Conservation (phyloP, 37 sponge, comb jelly and placozoan genomes). For the Crambe crambe region DNA sequence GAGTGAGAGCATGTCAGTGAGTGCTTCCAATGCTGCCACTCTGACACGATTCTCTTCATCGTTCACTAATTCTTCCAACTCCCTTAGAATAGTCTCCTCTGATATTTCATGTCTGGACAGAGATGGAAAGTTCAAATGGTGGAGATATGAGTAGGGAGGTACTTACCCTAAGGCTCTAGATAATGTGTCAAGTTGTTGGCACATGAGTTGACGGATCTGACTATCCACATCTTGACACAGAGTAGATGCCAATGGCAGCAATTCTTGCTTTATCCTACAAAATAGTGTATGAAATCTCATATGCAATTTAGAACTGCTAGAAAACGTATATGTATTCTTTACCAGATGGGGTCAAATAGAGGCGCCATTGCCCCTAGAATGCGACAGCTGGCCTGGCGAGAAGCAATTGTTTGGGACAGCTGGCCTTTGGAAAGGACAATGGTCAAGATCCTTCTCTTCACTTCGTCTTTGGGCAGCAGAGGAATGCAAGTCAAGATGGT, state of each 20-base stretch:
- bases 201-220: conserved; percentile 54
- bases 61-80: conserved; percentile 40
- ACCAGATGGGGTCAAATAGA: conserved; percentile 71
- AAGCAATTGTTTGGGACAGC: conserved; percentile 59
- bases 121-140: background rate
- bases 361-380: conserved; percentile 48
- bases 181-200: conserved; percentile 37
- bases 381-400: conserved; percentile 50
- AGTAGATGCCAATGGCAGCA: conserved; percentile 50
- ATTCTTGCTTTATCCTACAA: conserved; percentile 64
- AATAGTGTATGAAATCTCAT: background rate
- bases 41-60: conserved; percentile 71
- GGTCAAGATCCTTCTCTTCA: conserved; percentile 47
- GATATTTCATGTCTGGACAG: conserved; percentile 9
- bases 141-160: background rate
- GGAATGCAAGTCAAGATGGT: conserved; percentile 30
- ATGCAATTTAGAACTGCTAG: background rate
- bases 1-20: conserved; percentile 38
- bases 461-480: conserved; percentile 50
- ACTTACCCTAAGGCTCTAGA: conserved; percentile 60
- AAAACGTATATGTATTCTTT: background rate
- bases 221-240: conserved; percentile 76
- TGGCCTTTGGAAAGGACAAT: conserved; percentile 52
- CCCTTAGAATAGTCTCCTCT: conserved; percentile 34
- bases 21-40: conserved; percentile 44